Evolutionary conservation across 2,888 invertebrate genomes (phyloP), one percentile per base, ranked within the genome.

Genomic region (Trissoscelio sp.): DNA sequence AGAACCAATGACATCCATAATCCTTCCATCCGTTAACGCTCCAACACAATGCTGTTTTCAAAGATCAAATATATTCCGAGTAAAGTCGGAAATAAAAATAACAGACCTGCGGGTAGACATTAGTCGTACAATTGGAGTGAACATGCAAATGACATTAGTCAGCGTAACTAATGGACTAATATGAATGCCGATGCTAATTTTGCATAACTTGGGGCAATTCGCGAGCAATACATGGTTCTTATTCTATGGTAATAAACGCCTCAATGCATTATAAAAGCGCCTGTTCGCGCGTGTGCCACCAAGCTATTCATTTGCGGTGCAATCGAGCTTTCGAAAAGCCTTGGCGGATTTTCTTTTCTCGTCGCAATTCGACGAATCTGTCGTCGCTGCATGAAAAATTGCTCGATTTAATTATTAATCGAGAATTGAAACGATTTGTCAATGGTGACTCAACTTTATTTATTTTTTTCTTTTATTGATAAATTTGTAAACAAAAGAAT

Each of bases 211-310:
- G 44, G 64, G 64, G 70, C 70, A 64, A 78, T 78, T 72, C 55
- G 42, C 28, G 51, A 18, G 22, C 39, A 69, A 69, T 62, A 39
- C 46, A 62, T 77, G 58, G 67, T 7, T 46, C 77, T 77, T 48
- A 78, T 78, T 78, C 70, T 78, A 78, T 78, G 69, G 55, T 78
- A 78, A 78, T 78, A n/a, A 64, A 48, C 20, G 44, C 12, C 51
- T 20, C 34, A 69, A 62, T 66, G 60, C 69, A 55, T 69, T 60
- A 62, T 39, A 60, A 77, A 77, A 69, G 77, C 46, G 51, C 62
- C 20, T 39, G n/a, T 62, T 44, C 62, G 44, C 60, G 53, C 53
- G 58, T 51, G 69, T 44, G 42, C 60, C 6, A 39, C 18, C n/a
- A 4, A 28, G 44, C 46, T 37, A 69, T 62, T 77, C 69, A 77